These are phyloP conservation scores for Isotomurus palustris DNA, from an alignment of 2,888 invertebrate genomes.

Conservation along the genomic window DNA sequence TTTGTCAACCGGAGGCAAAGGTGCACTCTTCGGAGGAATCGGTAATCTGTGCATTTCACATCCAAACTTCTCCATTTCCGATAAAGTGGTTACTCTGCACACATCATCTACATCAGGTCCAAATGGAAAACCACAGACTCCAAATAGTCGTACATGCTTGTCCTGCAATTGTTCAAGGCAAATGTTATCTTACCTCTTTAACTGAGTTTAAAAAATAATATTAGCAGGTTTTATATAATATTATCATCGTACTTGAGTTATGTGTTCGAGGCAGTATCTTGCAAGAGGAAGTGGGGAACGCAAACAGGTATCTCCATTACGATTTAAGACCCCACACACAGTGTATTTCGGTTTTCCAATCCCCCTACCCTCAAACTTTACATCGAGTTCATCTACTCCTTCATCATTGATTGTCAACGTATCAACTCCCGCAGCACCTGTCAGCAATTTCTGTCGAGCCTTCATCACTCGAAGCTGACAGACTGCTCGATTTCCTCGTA, in stretches of 20 bases:
- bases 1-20: not conserved
- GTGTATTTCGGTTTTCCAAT: no score
- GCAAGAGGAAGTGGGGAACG: not conserved
- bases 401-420: no score
- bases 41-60: slow-evolving; percentile 1
- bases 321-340: no score
- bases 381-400: no score
- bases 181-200: no score
- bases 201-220: not conserved
- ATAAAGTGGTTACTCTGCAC: not conserved
- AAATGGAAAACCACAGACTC: not conserved
- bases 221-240: not conserved
- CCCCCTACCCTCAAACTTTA: no score
- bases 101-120: not conserved
- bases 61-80: slow-evolving; percentile 2
- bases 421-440: no score
- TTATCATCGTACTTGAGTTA: not conserved
- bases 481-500: not conserved
- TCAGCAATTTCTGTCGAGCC: not conserved
- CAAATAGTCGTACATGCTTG: not conserved
- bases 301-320: no score
- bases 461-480: not conserved
- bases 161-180: not conserved
- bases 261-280: not conserved
- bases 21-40: not conserved